These are phyloP conservation scores for Haliclona indistincta DNA, from an alignment of 37 sponge, comb jelly and placozoan species.

Conservation along the genomic window DNA sequence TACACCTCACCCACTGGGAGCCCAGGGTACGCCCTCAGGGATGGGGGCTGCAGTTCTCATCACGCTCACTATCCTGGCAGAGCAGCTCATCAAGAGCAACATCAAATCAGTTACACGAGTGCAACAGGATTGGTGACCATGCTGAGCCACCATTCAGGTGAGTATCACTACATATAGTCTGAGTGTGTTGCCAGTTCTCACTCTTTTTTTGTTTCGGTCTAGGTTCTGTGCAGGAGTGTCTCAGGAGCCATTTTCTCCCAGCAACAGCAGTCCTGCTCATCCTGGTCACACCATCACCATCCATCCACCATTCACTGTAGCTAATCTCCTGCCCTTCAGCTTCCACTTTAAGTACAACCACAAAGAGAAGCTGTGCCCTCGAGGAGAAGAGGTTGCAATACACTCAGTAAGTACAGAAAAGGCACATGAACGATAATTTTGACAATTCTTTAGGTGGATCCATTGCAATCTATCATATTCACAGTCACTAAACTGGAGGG, in stretches of 20 bases:
- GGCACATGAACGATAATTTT: not conserved
- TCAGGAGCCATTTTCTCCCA: slow-evolving; percentile 31
- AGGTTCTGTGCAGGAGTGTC: slow-evolving; percentile 66
- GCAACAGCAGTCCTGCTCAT: not conserved
- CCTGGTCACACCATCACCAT: slow-evolving; percentile 83
- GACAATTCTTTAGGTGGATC: slow-evolving; percentile 27
- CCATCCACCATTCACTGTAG: slow-evolving; percentile 66
- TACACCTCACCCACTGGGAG: slow-evolving; percentile 64
- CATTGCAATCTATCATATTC: slow-evolving; percentile 24
- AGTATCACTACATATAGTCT: not conserved
- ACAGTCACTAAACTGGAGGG: slow-evolving; percentile 45
- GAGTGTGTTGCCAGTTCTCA: not conserved
- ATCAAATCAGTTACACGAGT: slow-evolving; percentile 29
- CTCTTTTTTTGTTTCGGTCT: not conserved
- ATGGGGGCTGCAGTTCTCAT: slow-evolving; percentile 72
- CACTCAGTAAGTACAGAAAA: slow-evolving; percentile 34
- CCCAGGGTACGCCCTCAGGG: slow-evolving; percentile 68
- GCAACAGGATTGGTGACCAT: slow-evolving; percentile 44
- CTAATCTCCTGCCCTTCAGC: slow-evolving; percentile 80
- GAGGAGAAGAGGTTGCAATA: slow-evolving; percentile 39
- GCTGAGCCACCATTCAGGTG: slow-evolving; percentile 36
- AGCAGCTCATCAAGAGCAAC: slow-evolving; percentile 5
- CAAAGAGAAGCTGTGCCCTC: slow-evolving; percentile 5
- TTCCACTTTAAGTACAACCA: slow-evolving; percentile 31
- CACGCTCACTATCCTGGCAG: slow-evolving; percentile 58